phyloP scores from a whole-genome alignment of 2,888 invertebrate species.

The Xanthia icteritia region DNA sequence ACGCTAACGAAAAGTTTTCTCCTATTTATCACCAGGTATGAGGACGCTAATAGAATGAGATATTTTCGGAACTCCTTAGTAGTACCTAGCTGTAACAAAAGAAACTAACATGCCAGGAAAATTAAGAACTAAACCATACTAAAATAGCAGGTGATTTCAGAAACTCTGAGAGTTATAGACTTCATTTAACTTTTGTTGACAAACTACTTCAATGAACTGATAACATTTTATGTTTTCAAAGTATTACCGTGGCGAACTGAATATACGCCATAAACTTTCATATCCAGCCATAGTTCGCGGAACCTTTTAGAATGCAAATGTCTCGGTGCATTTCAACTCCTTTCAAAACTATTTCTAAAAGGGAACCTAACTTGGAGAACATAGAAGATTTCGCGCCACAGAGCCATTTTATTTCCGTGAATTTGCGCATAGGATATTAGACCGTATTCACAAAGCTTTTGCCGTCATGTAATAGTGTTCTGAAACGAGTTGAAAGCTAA shows the following conservation, averaged over 20 bases:
- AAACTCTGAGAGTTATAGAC: slow-evolving; percentile 56
- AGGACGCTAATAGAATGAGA: background rate
- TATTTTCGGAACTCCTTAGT: background rate
- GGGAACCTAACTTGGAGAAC: slow-evolving; percentile 79
- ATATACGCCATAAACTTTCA: slow-evolving; percentile 79
- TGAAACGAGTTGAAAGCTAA: slow-evolving; percentile 63
- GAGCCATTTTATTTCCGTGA: slow-evolving; percentile 77
- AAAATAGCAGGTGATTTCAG: slow-evolving; percentile 49
- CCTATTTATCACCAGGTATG: slow-evolving; percentile 1
- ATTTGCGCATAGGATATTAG: slow-evolving; percentile 75
- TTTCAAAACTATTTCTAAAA: slow-evolving; percentile 85
- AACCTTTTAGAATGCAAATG: slow-evolving; percentile 87
- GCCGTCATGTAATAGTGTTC: slow-evolving; percentile 62
- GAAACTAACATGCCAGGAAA: background rate
- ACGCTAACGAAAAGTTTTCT: slow-evolving; percentile 20
- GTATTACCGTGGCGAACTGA: slow-evolving; percentile 69
- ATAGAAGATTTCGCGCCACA: slow-evolving; percentile 79
- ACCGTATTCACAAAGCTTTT: slow-evolving; percentile 70
- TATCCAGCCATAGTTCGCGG: slow-evolving; percentile 73
- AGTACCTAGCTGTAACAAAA: background rate
- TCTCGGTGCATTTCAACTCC: slow-evolving; percentile 82
- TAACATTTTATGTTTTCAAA: slow-evolving; percentile 75
- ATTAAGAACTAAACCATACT: slow-evolving; percentile 27
- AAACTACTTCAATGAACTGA: slow-evolving; percentile 69
- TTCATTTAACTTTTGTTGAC: slow-evolving; percentile 69